Percentiles rank a stretch among this genome's conserved stretches.
Evolutionary conservation across 2,113 vertebrate species (phyloP).

Genomic region (Progne subis): DNA sequence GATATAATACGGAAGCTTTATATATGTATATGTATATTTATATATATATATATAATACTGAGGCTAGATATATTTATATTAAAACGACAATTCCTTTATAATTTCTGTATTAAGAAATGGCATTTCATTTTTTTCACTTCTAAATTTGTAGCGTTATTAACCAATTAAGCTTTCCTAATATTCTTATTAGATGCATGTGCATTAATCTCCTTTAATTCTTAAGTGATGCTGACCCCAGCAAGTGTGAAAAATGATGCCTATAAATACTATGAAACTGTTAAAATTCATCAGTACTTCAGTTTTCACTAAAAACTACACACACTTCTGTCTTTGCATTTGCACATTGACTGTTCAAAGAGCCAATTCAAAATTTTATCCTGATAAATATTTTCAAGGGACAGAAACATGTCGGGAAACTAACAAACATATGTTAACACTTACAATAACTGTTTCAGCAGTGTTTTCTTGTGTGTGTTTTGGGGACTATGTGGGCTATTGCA

Average conservation of each 20-base stretch:
- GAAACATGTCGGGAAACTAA: neutral
- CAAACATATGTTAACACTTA: conserved; percentile 16
- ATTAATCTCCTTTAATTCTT: neutral
- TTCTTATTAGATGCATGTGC: neutral
- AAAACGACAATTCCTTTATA: neutral
- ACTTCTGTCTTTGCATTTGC: neutral
- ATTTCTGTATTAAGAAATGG: neutral
- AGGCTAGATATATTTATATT: neutral
- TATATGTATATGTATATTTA: too few relatives aligned
- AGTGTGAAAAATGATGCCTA: neutral
- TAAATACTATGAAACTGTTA: neutral
- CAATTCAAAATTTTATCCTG: conserved; percentile 6
- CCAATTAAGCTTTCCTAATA: neutral
- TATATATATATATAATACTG: neutral
- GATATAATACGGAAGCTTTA: neutral
- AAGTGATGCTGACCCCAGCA: neutral
- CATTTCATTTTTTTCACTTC: neutral
- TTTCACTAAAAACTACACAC: neutral
- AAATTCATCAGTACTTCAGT: conserved; percentile 3
- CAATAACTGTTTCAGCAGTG: conserved; percentile 12
- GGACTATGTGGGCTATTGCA: conserved; percentile 28
- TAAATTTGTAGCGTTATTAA: neutral
- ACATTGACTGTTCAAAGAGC: neutral
- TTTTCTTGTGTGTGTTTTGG: neutral
- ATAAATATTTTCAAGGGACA: conserved; percentile 47